Base-by-base conservation (phyloP, 2,888 invertebrate species). In the Bedellia somnulentella region DNA sequence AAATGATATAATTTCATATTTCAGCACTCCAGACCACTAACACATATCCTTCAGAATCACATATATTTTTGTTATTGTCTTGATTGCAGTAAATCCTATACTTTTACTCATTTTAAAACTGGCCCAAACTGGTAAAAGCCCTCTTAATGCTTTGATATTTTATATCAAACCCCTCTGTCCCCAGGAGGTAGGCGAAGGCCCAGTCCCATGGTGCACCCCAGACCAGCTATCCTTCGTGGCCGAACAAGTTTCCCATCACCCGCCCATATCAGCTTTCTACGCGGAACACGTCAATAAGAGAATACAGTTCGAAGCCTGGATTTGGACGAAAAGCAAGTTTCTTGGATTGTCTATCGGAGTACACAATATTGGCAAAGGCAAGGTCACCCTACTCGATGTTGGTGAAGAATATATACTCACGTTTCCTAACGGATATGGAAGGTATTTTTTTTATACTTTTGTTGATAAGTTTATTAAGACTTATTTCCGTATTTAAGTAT, bases 261-360 rank as follows among this genome's bases (percentile, higher is more conserved):
- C 98, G 25, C 98, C 98, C 40, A 93, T 99, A 49, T 98, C 98
- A 33, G 98, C 97, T 15, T 99, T 99, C 78, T 99, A 99, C 78
- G 98, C 96, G 12, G 99, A 99, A 61, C 93, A 96, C 70, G 86
- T 83, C 42, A 85, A 87, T 52, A 94, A 93, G 54, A 82, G 87
- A 45, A 93, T 99, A 33, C 86, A 87, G 38, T 86, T 93, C 52
- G 84, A 88, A 51, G 98, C 96, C 5, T 93, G 94, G 68, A 93
- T 99, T 30, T 99, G 97, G 91, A 99, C 99, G 4, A 98, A 98
- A 71, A 98, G 97, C 49, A 98, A 98, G 78, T 99, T 99, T 73
- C 81, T 99, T 13, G 99, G 99, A 1, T 79, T 99, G 13, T 97
- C 97, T 8, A 90, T 95, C 44, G 97, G 97, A n/a, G 93, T 93